Percentiles rank a stretch among this genome's conserved stretches.
These are phyloP conservation scores for Siderastrea radians DNA, from an alignment of 92 coral and sea anemone species.

Conservation along the genomic window DNA sequence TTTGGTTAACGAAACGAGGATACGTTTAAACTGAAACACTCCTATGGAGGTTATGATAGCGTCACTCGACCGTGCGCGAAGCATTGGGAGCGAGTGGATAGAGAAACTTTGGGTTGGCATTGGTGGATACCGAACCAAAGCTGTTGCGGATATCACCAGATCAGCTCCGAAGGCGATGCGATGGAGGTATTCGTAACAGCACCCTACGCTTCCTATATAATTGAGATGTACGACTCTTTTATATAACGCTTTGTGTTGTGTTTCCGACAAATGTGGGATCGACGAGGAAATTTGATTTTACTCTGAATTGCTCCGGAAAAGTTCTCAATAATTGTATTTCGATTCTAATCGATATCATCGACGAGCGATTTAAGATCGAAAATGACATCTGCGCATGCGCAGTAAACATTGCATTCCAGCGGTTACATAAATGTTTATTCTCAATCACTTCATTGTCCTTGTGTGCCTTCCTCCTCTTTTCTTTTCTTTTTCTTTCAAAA, in stretches of 20 bases:
- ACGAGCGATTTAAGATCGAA: not conserved
- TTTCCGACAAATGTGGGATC: constrained; percentile 17
- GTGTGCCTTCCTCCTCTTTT: not conserved
- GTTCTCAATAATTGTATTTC: too few species aligned
- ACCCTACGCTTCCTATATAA: constrained; percentile 30
- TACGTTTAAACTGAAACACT: constrained; percentile 68
- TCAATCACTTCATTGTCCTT: not conserved
- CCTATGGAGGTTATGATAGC: constrained; percentile 39
- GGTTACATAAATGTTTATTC: not conserved
- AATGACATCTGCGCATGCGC: constrained; percentile 18
- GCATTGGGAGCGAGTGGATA: constrained; percentile 48
- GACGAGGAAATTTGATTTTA: not conserved
- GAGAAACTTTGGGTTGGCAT: constrained; percentile 55
- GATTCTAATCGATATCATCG: too few species aligned
- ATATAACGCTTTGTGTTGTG: not conserved
- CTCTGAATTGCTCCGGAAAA: too few species aligned
- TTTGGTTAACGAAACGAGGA: constrained; percentile 48
- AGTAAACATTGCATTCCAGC: not conserved
- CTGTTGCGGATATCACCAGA: constrained; percentile 64
- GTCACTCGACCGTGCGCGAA: constrained; percentile 63
- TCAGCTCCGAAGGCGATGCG: constrained; percentile 57
- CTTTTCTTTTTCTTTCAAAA: not conserved
- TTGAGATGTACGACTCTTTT: not conserved
- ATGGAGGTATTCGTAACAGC: constrained; percentile 48
- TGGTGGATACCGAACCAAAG: constrained; percentile 64